These are phyloP conservation scores for Schizopygopsis pylzovi DNA, from an alignment of 2,797 vertebrate genomes.

Conservation along the genomic window DNA sequence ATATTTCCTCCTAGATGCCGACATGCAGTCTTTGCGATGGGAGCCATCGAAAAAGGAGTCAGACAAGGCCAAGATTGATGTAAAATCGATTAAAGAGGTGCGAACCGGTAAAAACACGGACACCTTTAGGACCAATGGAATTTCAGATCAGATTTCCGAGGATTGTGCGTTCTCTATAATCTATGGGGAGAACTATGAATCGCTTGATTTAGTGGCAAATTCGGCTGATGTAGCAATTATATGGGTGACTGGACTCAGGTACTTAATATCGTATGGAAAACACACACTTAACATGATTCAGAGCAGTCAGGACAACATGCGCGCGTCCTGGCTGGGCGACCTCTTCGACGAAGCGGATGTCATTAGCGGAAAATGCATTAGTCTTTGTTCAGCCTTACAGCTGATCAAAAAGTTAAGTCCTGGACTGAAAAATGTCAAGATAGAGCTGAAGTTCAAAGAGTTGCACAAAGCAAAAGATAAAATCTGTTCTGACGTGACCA, in stretches of 20 bases:
- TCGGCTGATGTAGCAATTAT: conserved; percentile 96
- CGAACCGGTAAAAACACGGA: conserved; percentile 97
- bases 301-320: conserved; percentile 94
- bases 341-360: conserved; percentile 87
- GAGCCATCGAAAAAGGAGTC: conserved; percentile 98
- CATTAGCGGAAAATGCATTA: conserved; percentile 82
- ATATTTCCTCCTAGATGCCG: conserved; percentile 94
- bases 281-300: conserved; percentile 96
- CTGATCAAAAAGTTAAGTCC: conserved; percentile 91
- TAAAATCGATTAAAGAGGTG: conserved; percentile 96
- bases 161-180: conserved; percentile 97
- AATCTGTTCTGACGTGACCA: conserved; percentile 83
- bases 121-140: conserved; percentile 95
- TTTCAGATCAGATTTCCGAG: conserved; percentile 98
- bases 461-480: conserved; percentile 94
- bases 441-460: conserved; percentile 97
- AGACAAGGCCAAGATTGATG: conserved; percentile 97
- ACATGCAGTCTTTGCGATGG: conserved; percentile 98
- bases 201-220: conserved; percentile 96
- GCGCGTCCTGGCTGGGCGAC: conserved; percentile 93
- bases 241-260: conserved; percentile 96
- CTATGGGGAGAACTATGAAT: conserved; percentile 96
- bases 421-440: conserved; percentile 94
- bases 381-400: conserved; percentile 87
- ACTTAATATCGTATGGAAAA: conserved; percentile 97